Base-by-base conservation (phyloP, 2,797 vertebrate species). In the Pterois miles region DNA sequence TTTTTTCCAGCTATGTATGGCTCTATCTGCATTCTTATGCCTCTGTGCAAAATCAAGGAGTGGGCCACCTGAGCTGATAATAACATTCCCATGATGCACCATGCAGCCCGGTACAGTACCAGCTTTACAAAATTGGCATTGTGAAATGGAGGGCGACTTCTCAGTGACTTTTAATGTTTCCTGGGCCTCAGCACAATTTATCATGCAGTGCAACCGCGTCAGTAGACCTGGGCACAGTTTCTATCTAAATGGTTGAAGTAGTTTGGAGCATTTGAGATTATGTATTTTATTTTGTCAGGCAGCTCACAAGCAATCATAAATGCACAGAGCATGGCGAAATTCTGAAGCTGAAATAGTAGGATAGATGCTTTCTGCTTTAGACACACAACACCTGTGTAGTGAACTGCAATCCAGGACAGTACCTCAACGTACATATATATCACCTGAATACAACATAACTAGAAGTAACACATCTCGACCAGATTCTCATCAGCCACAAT, bases 21-120 rank as follows among this genome's bases (percentile, higher is more conserved):
- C 63, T 85, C 76, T 76, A 82, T 91, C 86, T 91, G 78, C 85
- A 91, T 92, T 90, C 71, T 78, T 80, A 87, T 83, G 69, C 80
- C 58, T 81, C 71, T 71, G 78, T 90, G 80, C 74, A 88, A 81
- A 91, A 88, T 89, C 79, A 88, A 84, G 75, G 82, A 86, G 79
- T 82, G 86, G 84, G 89, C 79, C 86, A 87, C 88, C 87, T 87
- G 86, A 87, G 82, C 85, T 87, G 73, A 90, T 90, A 83, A 92
- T 88, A 80, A 86, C 75, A 86, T 90, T 92, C 89, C 90, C 80
- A 87, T 90, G 82, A 91, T 90, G 84, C 90, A 82, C 81, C 81
- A 68, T 84, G 76, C 82, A 82, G 79, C 76, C 62, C 16, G 8
- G 57, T 82, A 77, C 82, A 76, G 82, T 77, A 79, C 76, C 80